Base-by-base conservation (phyloP, 92 coral and sea anemone genomes). In the Palythoa caribaeorum region DNA sequence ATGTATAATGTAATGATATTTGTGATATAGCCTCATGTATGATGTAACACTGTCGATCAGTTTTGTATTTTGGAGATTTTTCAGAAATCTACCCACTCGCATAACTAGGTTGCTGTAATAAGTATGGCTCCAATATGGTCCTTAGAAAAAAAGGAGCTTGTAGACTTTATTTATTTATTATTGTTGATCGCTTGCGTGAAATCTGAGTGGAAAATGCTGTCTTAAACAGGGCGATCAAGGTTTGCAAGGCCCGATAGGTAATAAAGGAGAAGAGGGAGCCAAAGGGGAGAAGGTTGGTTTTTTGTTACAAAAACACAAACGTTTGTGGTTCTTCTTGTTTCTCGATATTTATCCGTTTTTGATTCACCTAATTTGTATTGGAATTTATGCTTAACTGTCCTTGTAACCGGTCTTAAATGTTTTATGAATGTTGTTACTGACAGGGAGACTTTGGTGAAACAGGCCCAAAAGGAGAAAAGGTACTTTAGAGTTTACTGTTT, bases 221-320 rank as follows among this genome's bases (percentile, higher is more conserved):
- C 28, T 1, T 38, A 16, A 6, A 38, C 72, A 79, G 84, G 84
- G 84, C 17, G 73, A 79, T 21, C 84, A 60, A 38, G 84, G 84
- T 59, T 79, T 79, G 54, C 84, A 38, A 60, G 84, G 84, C 36
- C 54, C 28, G 3, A 38, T 38, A 55, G 84, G 84, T 59, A 17
- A 79, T 79, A 55, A 38, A 38, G 84, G 84, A 59, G 16, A 79
- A 36, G 63, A 79, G 38, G 84, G 84, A 1, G 48, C 28, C 28
- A 79, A 79, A 79, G 84, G 84, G 39, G 84, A 79, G n/a, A 60
- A 79, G 84, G 84, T 79, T 21, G 79, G 52, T 6, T 17, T 8
- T 7, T 52, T 51, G 44, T 76, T 52, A 73, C 19, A 35, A 19
- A 17, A 63, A 63, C 37, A 16, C 9, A 16, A n/a, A 16, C 9